Percentiles rank a stretch among this genome's conserved stretches.
Evolutionary conservation across 2,797 vertebrate genomes (phyloP).

Genomic region (Alosa sapidissima): DNA sequence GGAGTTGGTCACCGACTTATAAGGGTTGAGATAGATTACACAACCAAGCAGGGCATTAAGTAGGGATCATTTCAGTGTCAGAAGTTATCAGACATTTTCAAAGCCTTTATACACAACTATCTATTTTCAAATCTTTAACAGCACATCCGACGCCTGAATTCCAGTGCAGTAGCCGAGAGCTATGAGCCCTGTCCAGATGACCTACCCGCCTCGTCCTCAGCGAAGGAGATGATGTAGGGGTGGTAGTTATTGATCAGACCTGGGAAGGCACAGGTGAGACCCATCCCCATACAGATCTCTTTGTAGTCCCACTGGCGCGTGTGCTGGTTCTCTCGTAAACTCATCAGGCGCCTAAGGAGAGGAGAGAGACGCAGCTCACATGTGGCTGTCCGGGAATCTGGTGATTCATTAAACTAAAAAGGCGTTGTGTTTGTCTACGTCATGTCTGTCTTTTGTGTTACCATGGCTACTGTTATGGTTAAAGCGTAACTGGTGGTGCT

Average conservation of each 20-base stretch:
- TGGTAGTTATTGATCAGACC: conserved; percentile 94
- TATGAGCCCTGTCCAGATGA: background rate
- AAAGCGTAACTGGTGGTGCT: background rate
- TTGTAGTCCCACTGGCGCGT: conserved; percentile 82
- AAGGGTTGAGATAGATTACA: too few species aligned
- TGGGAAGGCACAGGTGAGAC: conserved; percentile 88
- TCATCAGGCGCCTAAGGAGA: conserved; percentile 86
- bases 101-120: too few species aligned
- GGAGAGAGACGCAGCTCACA: background rate
- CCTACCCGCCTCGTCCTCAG: conserved; percentile 92
- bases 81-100: too few species aligned
- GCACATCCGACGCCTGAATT: too few species aligned
- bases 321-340: conserved; percentile 79
- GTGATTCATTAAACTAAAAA: conserved; percentile 9
- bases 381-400: background rate
- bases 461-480: conserved; percentile 19
- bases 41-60: too few species aligned
- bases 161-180: background rate
- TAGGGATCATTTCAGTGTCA: too few species aligned
- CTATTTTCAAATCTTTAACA: too few species aligned
- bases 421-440: background rate
- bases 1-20: too few species aligned
- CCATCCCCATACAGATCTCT: conserved; percentile 92
- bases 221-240: conserved; percentile 92
- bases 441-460: conserved; percentile 5